A percentile compares a stretch with the other conserved stretches of the same genome.
phyloP scores from a whole-genome alignment of 2,888 invertebrate species.

The Hirtodrosophila trivittata region DNA sequence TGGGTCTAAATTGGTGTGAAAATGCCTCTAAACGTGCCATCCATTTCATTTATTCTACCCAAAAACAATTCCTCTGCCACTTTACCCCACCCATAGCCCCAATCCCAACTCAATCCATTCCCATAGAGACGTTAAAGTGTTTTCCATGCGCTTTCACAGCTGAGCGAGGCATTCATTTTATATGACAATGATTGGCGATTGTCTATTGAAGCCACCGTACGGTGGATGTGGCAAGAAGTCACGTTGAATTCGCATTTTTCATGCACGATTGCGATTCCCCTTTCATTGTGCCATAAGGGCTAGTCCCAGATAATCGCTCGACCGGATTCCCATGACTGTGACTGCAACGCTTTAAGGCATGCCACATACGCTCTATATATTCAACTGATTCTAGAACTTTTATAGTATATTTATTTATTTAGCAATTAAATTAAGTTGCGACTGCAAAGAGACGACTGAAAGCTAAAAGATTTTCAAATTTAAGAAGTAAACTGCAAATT shows the following conservation, averaged over 20 bases:
- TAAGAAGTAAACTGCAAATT: no score
- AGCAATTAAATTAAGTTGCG: no score
- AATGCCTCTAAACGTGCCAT: constrained; percentile 63
- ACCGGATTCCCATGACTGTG: no score
- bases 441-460: no score
- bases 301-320: neutral
- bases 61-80: constrained; percentile 29
- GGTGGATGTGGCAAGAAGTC: constrained; percentile 2
- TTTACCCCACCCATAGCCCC: neutral
- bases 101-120: neutral
- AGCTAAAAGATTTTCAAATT: no score
- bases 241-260: constrained; percentile 17
- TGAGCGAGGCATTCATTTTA: constrained; percentile 50
- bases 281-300: neutral
- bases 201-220: constrained; percentile 18
- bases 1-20: constrained; percentile 67
- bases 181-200: constrained; percentile 52
- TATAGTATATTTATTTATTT: no score
- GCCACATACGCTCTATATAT: no score
- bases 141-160: constrained; percentile 37
- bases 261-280: constrained; percentile 5
- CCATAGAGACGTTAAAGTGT: constrained; percentile 14
- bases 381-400: no score
- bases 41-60: constrained; percentile 43
- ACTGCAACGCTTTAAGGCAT: no score